A percentile compares a stretch with the other conserved stretches of the same genome.
phyloP scores from a whole-genome alignment of 2,113 vertebrate genomes.

The Catharus bicknelli region DNA sequence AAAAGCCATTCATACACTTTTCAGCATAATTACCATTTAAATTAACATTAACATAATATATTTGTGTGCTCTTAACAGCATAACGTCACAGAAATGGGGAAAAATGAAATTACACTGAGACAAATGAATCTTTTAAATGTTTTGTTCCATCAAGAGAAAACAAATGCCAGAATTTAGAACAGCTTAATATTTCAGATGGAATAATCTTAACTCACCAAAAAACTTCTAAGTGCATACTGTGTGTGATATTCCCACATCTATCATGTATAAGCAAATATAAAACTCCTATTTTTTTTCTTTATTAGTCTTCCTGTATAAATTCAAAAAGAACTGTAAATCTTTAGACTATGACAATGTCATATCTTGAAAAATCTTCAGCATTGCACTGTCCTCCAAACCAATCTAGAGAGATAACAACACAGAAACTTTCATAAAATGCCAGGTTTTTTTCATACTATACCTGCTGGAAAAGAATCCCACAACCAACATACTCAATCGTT shows the following conservation, averaged over 20 bases:
- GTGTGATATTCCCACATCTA: neutral
- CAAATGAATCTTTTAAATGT: neutral
- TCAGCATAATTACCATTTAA: conserved; percentile 24
- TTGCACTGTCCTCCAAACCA: neutral
- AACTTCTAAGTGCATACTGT: neutral
- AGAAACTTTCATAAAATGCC: neutral
- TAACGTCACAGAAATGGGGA: neutral
- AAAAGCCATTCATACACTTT: neutral
- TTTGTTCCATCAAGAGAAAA: neutral
- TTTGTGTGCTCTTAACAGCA: neutral
- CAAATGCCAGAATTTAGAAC: neutral
- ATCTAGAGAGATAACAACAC: neutral
- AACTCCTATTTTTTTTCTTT: neutral
- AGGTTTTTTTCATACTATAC: neutral
- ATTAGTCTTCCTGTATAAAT: neutral
- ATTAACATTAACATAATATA: conserved; percentile 15
- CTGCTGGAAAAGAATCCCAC: neutral
- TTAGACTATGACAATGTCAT: neutral
- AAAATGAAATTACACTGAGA: neutral
- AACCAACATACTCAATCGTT: neutral
- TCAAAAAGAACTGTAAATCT: neutral
- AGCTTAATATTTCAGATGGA: neutral
- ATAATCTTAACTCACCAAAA: neutral
- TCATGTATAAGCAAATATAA: neutral
- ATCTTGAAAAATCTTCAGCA: neutral